phyloP scores from a whole-genome alignment of 2,797 vertebrate species.

The Cyprinodon diabolis region DNA sequence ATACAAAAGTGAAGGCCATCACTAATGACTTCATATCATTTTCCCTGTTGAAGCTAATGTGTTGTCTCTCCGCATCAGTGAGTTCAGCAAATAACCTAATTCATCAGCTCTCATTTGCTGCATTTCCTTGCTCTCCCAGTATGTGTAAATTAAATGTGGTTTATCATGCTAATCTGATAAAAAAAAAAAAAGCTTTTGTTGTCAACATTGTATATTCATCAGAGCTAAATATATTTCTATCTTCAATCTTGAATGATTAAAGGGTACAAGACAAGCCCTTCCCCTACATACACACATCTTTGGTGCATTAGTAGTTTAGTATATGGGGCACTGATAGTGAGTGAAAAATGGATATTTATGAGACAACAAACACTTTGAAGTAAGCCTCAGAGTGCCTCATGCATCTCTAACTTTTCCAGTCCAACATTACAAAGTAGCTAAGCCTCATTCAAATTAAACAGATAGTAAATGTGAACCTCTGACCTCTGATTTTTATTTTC shows the following conservation, averaged over 20 bases:
- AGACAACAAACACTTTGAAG: not conserved
- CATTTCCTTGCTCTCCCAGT: conserved; percentile 8
- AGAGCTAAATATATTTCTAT: conserved; percentile 7
- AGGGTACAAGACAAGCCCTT: not conserved
- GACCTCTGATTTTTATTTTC: too few species aligned
- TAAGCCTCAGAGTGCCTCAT: not conserved
- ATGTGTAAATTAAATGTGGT: conserved; percentile 7
- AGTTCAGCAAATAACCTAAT: conserved; percentile 28
- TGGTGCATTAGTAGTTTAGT: not conserved
- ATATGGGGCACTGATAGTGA: not conserved
- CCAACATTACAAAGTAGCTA: not conserved
- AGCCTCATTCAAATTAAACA: not conserved
- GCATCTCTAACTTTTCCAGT: not conserved
- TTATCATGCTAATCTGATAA: conserved; percentile 15
- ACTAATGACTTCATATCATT: conserved; percentile 21
- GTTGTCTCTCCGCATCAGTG: conserved; percentile 19
- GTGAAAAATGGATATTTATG: not conserved
- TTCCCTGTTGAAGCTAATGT: conserved; percentile 14
- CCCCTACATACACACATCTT: not conserved
- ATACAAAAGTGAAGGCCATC: conserved; percentile 12
- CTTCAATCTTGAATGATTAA: conserved; percentile 10
- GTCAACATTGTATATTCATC: conserved; percentile 6
- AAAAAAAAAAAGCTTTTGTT: conserved; percentile 9
- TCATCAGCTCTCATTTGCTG: conserved; percentile 15
- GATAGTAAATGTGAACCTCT: too few species aligned